Base-by-base conservation (phyloP, 2,888 invertebrate species). In the Caenorhabditis angaria region DNA sequence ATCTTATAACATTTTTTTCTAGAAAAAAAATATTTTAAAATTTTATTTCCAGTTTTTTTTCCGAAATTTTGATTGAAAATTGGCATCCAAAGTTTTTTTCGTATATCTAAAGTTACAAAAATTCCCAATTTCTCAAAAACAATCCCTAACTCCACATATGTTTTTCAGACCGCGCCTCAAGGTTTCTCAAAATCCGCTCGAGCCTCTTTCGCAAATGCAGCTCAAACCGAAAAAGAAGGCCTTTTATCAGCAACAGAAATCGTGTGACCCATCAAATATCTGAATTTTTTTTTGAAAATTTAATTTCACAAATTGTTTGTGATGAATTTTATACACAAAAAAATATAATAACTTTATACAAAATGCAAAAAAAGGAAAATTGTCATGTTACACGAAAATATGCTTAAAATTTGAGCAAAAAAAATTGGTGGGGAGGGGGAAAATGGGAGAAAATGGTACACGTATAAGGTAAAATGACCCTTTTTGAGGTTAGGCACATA, bases 181-280 rank as follows among this genome's bases (percentile, higher is more conserved):
- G 48, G 54, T 12, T 68, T 59, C 50, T 72, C 71, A 27, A 72
- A 72, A 51, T 67, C 67, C 2, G 73, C 73, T 2, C 60, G 73
- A 24, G 73, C 73, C 22, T 73, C 73, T 22, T 73, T 73, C 53
- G 73, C 73, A n/a, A n/a, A n/a, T n/a, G n/a, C n/a, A n/a, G 41
- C 10, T 3, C 41, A 41, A 14, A 18, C 41, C 41, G 41, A 41
- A 14, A 41, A 41, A 41, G 41, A 41, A 14, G 41, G 41, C 10
- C 14, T 41, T 18, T 14, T 41, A 6, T 41, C 41, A 41, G 41
- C 41, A 14, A 14, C 41, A 41, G 41, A 41, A 41, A 14, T 41
- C 18, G 41, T 41, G 18, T 41, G n/a, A n/a, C n/a, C n/a, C n/a
- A n/a, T n/a, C n/a, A n/a, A n/a, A n/a, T n/a, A n/a, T n/a, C n/a